Conservation (phyloP, 2,797 vertebrate species). For the Rachycentron canadum region DNA sequence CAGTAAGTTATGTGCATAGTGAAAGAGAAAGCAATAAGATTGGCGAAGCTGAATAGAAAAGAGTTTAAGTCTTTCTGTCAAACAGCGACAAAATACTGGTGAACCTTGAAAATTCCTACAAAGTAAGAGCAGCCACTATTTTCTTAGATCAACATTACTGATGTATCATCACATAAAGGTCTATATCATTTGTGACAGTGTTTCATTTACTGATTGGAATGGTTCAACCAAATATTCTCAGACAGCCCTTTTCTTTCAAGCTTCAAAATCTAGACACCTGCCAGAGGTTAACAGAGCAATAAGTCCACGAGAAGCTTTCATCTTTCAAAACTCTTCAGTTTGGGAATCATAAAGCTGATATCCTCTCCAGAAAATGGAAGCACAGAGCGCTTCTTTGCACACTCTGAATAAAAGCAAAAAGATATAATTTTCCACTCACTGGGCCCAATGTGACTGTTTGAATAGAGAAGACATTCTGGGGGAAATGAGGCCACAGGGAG, state of each 20-base stretch:
- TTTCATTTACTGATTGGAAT: neutral
- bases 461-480: constrained; percentile 49
- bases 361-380: constrained; percentile 36
- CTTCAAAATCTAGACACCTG: constrained; percentile 9
- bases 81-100: too few species aligned
- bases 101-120: too few species aligned
- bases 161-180: neutral
- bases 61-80: neutral
- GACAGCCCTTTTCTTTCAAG: neutral
- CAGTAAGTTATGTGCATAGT: neutral
- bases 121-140: neutral
- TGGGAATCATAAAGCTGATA: constrained; percentile 29
- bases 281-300: constrained; percentile 8
- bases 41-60: neutral
- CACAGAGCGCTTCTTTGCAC: constrained; percentile 28
- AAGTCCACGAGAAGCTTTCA: constrained; percentile 25
- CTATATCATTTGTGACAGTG: neutral
- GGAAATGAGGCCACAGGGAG: constrained; percentile 44
- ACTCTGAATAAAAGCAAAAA: constrained; percentile 43
- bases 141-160: neutral
- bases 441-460: constrained; percentile 41
- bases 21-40: neutral
- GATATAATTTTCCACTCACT: constrained; percentile 52
- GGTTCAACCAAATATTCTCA: neutral
- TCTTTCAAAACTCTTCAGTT: constrained; percentile 32